Evolutionary conservation across 2,888 invertebrate species (phyloP).

Genomic region (Pammene aurita): DNA sequence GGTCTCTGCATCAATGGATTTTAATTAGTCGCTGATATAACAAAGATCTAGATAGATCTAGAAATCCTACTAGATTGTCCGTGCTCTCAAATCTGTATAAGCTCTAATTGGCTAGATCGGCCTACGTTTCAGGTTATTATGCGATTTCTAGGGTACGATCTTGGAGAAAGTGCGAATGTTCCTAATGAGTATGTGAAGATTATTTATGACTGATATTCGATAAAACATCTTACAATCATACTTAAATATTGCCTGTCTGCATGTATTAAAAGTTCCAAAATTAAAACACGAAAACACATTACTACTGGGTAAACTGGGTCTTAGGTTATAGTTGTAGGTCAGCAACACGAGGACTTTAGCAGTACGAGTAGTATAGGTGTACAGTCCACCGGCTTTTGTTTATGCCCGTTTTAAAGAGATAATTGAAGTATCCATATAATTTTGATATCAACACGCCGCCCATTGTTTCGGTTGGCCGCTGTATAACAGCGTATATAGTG

Average conservation of each 20-base stretch:
- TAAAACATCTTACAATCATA: no score
- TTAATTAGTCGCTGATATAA: slow-evolving; percentile 21
- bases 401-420: slow-evolving; percentile 21
- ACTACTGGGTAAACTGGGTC: no score
- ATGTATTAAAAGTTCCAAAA: no score
- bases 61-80: background rate
- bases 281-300: no score
- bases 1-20: slow-evolving; percentile 31
- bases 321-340: background rate
- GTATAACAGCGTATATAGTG: slow-evolving; percentile 3
- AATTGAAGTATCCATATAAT: slow-evolving; percentile 23
- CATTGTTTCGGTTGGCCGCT: slow-evolving; percentile 57
- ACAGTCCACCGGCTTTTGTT: background rate
- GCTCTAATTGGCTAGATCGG: background rate
- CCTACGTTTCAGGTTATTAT: background rate
- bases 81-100: background rate
- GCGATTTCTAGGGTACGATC: no score
- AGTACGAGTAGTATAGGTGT: background rate
- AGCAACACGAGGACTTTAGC: no score
- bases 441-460: slow-evolving; percentile 40
- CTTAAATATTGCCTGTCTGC: no score
- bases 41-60: background rate
- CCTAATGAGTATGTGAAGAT: no score
- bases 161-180: no score
- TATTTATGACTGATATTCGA: background rate